These are phyloP conservation scores for Poeciliopsis paucimaculata DNA, from an alignment of 2,797 vertebrate genomes.

Conservation along the genomic window DNA sequence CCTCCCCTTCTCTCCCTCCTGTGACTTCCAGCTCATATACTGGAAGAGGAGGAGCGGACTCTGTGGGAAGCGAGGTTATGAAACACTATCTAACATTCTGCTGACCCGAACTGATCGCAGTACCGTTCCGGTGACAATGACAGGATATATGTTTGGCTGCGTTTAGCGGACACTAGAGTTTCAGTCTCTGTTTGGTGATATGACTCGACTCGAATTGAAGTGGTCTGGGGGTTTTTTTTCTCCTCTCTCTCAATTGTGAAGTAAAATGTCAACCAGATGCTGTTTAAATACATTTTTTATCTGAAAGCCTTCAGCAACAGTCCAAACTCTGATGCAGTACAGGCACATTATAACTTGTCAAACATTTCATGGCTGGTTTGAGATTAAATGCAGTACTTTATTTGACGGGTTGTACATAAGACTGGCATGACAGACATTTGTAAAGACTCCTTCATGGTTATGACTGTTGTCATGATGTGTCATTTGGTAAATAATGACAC, in stretches of 20 bases:
- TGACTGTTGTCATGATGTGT: too few species aligned
- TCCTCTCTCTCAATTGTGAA: not conserved
- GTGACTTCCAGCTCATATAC: conserved; percentile 50
- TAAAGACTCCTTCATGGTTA: too few species aligned
- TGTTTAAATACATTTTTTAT: conserved; percentile 28
- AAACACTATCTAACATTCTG: conserved; percentile 55
- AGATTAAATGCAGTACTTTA: not conserved
- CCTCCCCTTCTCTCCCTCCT: not conserved
- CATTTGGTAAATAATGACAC: too few species aligned
- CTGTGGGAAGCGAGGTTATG: conserved; percentile 71
- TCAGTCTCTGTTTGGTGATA: not conserved
- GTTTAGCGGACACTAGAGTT: not conserved
- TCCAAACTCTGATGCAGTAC: conserved; percentile 12
- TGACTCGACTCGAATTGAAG: not conserved
- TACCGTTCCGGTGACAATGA: conserved; percentile 1
- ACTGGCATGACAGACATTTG: too few species aligned
- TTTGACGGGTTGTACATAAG: too few species aligned
- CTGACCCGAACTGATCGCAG: conserved; percentile 42
- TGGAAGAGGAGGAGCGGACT: conserved; percentile 59
- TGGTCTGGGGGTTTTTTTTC: conserved; percentile 3
- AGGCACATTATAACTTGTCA: not conserved
- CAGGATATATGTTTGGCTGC: conserved; percentile 15
- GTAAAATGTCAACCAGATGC: conserved; percentile 39
- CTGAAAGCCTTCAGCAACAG: conserved; percentile 45
- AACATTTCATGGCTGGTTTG: not conserved